phyloP scores from a whole-genome alignment of 2,888 invertebrate species.

The Bibio marci region DNA sequence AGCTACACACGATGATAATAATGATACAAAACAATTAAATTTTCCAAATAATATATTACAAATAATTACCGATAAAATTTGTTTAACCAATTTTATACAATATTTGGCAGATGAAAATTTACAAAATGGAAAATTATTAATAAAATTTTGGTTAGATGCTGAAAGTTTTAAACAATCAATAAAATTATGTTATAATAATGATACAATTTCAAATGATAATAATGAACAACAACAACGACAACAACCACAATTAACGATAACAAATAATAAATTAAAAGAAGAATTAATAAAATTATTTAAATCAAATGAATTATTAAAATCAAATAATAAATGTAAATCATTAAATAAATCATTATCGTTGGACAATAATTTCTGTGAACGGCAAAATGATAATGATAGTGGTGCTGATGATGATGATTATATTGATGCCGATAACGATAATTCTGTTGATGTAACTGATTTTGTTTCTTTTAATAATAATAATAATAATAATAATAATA shows the following conservation, averaged over 20 bases:
- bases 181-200: slow-evolving; percentile 10
- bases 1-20: too few species aligned
- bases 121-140: slow-evolving; percentile 42
- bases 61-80: slow-evolving; percentile 59
- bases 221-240: neutral
- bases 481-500: neutral
- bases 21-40: too few species aligned
- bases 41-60: slow-evolving; percentile 49
- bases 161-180: slow-evolving; percentile 42
- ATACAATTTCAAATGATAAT: neutral
- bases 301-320: neutral
- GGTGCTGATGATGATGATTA: slow-evolving; percentile 3
- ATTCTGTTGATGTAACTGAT: slow-evolving; percentile 1
- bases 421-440: neutral
- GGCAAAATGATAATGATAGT: slow-evolving; percentile 16
- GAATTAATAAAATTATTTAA: neutral
- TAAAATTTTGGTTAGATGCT: slow-evolving; percentile 63
- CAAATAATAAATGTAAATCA: neutral
- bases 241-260: slow-evolving; percentile 2
- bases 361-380: slow-evolving; percentile 15
- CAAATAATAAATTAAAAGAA: neutral
- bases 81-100: slow-evolving; percentile 68
- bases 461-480: neutral
- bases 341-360: slow-evolving; percentile 18
- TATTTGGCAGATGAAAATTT: slow-evolving; percentile 76